These are phyloP conservation scores for Phymastichus coffea DNA, from an alignment of 1,140 invertebrate species.

Conservation along the genomic window DNA sequence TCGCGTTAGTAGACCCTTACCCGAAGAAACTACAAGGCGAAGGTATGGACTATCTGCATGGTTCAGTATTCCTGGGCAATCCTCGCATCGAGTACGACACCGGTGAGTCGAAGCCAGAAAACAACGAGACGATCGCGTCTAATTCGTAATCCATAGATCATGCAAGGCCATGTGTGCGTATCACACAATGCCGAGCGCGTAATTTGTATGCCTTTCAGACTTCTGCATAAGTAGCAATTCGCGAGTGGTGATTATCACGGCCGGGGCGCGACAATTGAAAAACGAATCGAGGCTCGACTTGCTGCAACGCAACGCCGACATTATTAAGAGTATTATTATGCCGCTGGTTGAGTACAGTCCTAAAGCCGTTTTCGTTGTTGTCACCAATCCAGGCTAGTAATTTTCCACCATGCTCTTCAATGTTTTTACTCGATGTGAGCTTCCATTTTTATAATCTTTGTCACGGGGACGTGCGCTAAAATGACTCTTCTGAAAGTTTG, in stretches of 20 bases:
- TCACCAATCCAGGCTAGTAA: constrained; percentile 61
- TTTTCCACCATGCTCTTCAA: neutral
- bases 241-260: constrained; percentile 62
- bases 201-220: constrained; percentile 45
- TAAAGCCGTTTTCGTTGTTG: constrained; percentile 60
- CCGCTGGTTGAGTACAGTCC: constrained; percentile 61
- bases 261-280: constrained; percentile 60
- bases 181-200: no score
- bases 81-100: constrained; percentile 57
- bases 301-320: constrained; percentile 62
- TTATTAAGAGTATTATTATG: constrained; percentile 63
- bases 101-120: constrained; percentile 41
- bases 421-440: no score
- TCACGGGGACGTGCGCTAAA: no score
- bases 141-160: no score
- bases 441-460: no score
- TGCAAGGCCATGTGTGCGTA: neutral
- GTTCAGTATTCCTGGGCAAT: constrained; percentile 57
- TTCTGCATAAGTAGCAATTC: constrained; percentile 61
- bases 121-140: neutral
- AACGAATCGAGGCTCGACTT: constrained; percentile 60
- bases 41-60: constrained; percentile 60
- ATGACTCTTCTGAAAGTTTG: no score
- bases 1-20: constrained; percentile 62
- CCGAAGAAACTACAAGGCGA: constrained; percentile 64